Evolutionary conservation across 2,888 invertebrate genomes (phyloP).

Genomic region (Gari tellinella): DNA sequence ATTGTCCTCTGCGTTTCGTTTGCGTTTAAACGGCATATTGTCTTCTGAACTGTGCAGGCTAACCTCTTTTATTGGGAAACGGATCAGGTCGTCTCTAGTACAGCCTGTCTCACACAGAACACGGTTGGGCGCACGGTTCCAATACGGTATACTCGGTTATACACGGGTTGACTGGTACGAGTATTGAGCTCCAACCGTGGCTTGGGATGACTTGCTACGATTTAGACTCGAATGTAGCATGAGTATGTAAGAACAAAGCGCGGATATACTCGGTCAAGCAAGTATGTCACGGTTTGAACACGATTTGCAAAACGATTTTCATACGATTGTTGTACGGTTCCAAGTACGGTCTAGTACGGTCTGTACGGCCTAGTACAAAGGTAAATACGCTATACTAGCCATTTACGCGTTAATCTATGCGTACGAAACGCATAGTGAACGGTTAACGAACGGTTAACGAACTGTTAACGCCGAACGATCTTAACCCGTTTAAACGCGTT

Average conservation of each 20-base stretch:
- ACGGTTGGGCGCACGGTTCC: constrained; percentile 1
- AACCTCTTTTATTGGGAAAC: too few relatives aligned
- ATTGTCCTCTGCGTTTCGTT: too few relatives aligned
- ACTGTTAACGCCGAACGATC: too few relatives aligned
- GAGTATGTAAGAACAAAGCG: constrained; percentile 3
- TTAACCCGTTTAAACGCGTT: too few relatives aligned
- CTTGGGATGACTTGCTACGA: constrained; percentile 6
- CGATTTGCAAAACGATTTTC: constrained; percentile 6
- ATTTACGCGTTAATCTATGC: too few relatives aligned
- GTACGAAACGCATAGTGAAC: too few relatives aligned
- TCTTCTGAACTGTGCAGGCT: too few relatives aligned
- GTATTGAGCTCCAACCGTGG: constrained; percentile 6
- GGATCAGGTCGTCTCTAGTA: too few relatives aligned
- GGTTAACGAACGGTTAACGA: too few relatives aligned
- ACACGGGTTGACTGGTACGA: constrained; percentile 3
- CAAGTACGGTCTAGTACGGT: constrained; percentile 1
- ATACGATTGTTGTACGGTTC: constrained; percentile 5
- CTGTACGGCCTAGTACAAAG: too few relatives aligned
- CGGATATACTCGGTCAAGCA: constrained; percentile 4
- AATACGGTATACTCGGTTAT: constrained; percentile 7
- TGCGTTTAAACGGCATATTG: too few relatives aligned
- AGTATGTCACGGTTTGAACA: constrained; percentile 3
- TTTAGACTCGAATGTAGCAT: constrained; percentile 12
- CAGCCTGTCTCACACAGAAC: constrained; percentile 25
- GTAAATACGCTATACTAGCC: too few relatives aligned